These are phyloP conservation scores for Ceratina japonica DNA, from an alignment of 1,140 invertebrate species.

Conservation along the genomic window DNA sequence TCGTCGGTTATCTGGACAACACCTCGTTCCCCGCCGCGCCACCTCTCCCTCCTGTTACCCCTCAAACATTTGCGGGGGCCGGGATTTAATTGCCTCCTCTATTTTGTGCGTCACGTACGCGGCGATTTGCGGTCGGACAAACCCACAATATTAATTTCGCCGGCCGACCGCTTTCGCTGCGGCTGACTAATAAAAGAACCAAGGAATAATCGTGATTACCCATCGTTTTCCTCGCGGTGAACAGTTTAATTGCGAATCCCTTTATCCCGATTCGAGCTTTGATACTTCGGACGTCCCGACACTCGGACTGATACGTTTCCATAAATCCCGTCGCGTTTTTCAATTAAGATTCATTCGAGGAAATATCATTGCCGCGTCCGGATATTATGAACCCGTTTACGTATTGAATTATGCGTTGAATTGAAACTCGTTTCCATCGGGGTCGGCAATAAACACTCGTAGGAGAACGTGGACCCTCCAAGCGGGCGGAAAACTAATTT, in stretches of 20 bases:
- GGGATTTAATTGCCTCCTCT: conserved; percentile 50
- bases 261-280: background rate
- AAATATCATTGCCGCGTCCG: too few relatives aligned
- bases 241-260: conserved; percentile 28
- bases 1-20: conserved; percentile 50
- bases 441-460: too few relatives aligned
- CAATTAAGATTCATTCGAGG: too few relatives aligned
- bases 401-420: too few relatives aligned
- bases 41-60: background rate
- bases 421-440: too few relatives aligned
- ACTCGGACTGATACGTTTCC: too few relatives aligned
- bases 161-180: conserved; percentile 4
- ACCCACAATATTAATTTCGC: conserved; percentile 46
- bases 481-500: conserved; percentile 6
- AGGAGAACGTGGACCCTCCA: background rate
- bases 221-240: background rate
- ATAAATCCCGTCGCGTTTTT: too few relatives aligned
- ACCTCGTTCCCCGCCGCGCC: conserved; percentile 14
- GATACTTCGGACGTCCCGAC: too few relatives aligned
- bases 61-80: conserved; percentile 33
- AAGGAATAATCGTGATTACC: conserved; percentile 35
- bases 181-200: conserved; percentile 38
- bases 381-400: too few relatives aligned
- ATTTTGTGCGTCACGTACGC: conserved; percentile 52
- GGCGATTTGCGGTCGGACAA: conserved; percentile 44